Base-by-base conservation (phyloP, 2,888 invertebrate species). In the Phragmatobia fuliginosa region DNA sequence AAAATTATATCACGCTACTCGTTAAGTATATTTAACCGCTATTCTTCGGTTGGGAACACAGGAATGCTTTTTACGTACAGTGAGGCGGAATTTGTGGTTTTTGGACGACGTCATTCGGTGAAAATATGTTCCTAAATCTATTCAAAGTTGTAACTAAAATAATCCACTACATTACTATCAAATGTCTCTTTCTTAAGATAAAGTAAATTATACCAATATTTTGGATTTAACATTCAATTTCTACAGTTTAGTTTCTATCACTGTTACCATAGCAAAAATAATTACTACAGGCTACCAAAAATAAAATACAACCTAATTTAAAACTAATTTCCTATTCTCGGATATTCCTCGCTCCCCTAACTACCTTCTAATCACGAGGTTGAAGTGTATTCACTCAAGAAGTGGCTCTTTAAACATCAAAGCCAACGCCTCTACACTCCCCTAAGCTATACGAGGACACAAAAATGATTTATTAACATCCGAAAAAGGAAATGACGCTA, bases 321-420 rank as follows among this genome's bases (percentile, higher is more conserved):
- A 88, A 87, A 87, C 88, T 89, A 85, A 56, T 80, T 80, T 76
- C 77, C 75, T 66, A 56, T 28, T 70, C n/a, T 63, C 74, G 56
- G 66, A 73, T 69, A 78, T 74, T 70, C 73, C 70, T 75, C 70
- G 76, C 76, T 76, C 74, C 74, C 71, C 75, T 88, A 90, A 91
- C 89, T 89, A 86, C 88, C 90, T 87, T 88, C 91, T 92, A 92
- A 93, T 93, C 91, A 91, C 85, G 89, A 84, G 87, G 84, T 87
- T 85, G 76, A 85, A 90, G 90, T 85, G 87, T 86, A 88, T 85
- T 86, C 89, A 89, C 88, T 89, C 86, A 88, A 87, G 87, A 89
- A 93, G 91, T 90, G 89, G 89, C 90, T 90, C 90, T 91, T 90
- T 84, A 87, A 86, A 93, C 91, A 92, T 93, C 93, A 94, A 94